phyloP scores from a whole-genome alignment of 2,888 invertebrate species.

The Philaethria dido region DNA sequence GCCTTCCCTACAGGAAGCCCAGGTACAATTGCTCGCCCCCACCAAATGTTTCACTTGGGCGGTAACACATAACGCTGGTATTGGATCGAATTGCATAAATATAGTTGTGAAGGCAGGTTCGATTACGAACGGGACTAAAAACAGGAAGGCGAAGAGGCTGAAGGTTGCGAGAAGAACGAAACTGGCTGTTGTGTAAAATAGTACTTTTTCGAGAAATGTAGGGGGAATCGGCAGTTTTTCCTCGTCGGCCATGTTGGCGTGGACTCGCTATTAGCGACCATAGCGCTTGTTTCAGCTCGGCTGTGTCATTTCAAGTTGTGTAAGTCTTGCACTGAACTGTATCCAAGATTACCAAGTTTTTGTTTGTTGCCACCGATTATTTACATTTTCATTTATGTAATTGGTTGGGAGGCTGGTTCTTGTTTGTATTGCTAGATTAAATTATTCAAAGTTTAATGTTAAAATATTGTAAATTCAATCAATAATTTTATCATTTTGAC shows the following conservation, averaged over 20 bases:
- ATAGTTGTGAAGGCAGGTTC: slow-evolving; percentile 97
- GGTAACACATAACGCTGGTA: slow-evolving; percentile 92
- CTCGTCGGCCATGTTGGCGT: slow-evolving; percentile 89
- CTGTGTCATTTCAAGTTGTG: slow-evolving; percentile 72
- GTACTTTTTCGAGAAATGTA: slow-evolving; percentile 93
- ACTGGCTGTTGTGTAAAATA: slow-evolving; percentile 96
- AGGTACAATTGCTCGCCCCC: slow-evolving; percentile 93
- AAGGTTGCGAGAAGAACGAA: slow-evolving; percentile 96
- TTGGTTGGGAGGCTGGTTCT: slow-evolving; percentile 42
- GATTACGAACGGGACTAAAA: slow-evolving; percentile 97
- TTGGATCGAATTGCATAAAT: slow-evolving; percentile 95
- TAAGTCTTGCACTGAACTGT: slow-evolving; percentile 50
- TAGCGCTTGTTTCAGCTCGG: slow-evolving; percentile 80
- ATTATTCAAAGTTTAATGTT: not conserved
- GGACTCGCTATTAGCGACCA: slow-evolving; percentile 77
- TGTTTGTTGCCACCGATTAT: slow-evolving; percentile 35
- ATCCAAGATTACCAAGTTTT: slow-evolving; percentile 20
- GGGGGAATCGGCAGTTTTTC: slow-evolving; percentile 85
- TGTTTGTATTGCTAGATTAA: not conserved
- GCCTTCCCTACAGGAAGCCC: slow-evolving; percentile 96
- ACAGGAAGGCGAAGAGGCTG: slow-evolving; percentile 96
- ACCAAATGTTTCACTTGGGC: slow-evolving; percentile 88
- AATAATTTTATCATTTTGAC: too few relatives aligned
- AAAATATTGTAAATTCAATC: not conserved
- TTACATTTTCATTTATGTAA: slow-evolving; percentile 44